Conservation (phyloP, 2,797 vertebrate species). For the Strix occidentalis region DNA sequence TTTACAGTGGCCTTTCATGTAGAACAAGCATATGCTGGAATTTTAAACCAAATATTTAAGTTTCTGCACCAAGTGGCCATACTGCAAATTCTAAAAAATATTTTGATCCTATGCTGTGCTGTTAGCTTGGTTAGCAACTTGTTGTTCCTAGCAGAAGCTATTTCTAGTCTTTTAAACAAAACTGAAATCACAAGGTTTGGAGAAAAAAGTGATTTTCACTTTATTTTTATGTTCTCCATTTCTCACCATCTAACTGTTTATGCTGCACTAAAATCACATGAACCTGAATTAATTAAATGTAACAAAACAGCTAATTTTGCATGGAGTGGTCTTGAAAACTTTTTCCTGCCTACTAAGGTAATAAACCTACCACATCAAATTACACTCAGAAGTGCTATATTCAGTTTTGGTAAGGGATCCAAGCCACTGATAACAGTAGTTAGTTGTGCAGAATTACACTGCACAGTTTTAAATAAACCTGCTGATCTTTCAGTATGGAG, state of each 20-base stretch:
- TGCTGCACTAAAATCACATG: neutral
- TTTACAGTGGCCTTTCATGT: conserved; percentile 45
- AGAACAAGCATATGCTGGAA: conserved; percentile 57
- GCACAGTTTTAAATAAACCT: neutral
- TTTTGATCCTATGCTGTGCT: neutral
- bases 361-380: conserved; percentile 3
- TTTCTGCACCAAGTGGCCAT: neutral
- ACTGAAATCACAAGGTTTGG: neutral
- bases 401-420: neutral
- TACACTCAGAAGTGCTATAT: neutral
- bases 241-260: neutral
- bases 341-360: neutral
- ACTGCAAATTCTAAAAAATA: neutral
- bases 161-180: conserved; percentile 16
- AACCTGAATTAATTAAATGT: neutral
- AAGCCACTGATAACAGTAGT: neutral
- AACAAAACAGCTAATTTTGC: conserved; percentile 3
- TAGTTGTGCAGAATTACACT: neutral
- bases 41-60: conserved; percentile 60
- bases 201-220: neutral
- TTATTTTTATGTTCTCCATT: conserved; percentile 8
- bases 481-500: neutral
- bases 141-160: neutral
- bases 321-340: neutral
- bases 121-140: conserved; percentile 1